Conservation (phyloP, 1,140 invertebrate species). For the Rhizoglyphus robini region DNA sequence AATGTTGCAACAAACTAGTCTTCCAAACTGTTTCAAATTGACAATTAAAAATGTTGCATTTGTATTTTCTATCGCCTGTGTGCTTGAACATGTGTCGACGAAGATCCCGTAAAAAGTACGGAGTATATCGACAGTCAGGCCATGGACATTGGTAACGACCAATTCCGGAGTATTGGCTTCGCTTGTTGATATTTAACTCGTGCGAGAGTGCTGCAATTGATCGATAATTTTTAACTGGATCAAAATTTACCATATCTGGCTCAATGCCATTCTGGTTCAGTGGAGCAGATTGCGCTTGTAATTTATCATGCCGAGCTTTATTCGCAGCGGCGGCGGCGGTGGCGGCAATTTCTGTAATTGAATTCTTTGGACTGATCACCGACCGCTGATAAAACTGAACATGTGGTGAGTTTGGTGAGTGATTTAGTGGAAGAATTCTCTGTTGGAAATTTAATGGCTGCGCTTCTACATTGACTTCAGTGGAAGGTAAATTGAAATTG, state of each 20-base stretch:
- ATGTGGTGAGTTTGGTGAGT: no score
- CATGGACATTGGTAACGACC: slow-evolving; percentile 17
- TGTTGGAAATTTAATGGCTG: neutral
- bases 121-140: slow-evolving; percentile 17
- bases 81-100: slow-evolving; percentile 19
- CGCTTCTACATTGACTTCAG: no score
- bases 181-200: neutral
- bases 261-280: neutral
- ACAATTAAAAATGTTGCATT: neutral
- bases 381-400: no score
- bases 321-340: neutral
- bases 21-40: slow-evolving; percentile 18
- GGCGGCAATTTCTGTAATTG: neutral
- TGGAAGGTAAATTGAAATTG: neutral
- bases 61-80: slow-evolving; percentile 17
- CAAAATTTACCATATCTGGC: neutral
- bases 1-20: slow-evolving; percentile 16
- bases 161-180: slow-evolving; percentile 9
- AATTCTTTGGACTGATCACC: neutral
- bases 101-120: slow-evolving; percentile 16
- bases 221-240: neutral
- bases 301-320: neutral
- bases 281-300: neutral
- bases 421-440: no score
- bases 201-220: neutral